Evolutionary conservation across 2,888 invertebrate species (phyloP), one percentile per base, ranked within the genome.

Genomic region (Silvanus unidentatus): DNA sequence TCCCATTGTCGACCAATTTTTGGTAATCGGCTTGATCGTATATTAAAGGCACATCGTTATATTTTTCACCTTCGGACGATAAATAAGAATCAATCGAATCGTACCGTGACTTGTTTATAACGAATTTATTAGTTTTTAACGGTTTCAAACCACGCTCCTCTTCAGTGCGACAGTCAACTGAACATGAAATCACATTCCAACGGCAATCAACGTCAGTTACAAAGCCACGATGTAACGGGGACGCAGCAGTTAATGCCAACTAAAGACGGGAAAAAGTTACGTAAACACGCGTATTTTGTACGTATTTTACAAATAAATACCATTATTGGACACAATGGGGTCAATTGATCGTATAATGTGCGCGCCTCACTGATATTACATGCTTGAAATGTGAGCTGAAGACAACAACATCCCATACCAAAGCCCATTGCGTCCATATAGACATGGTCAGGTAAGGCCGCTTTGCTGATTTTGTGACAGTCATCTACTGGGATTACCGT

Each of bases 391-490:
- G 94, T 95, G 44, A 95, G 78, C 71, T 98, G 98, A 30, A 98
- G 77, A 68, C 97, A 98, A 64, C 93, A 95, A 70, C 96, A 96
- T 22, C 99, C 99, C 99, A 99, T 99, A 43, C 97, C 98, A 70
- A 99, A 99, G 15, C 97, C 98, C 98, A 99, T 98, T 1, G 95
- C 93, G 72, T 99, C 99, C 86, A 99, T 86, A 65, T 98, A 95
- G 52, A 99, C 89, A 64, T 94, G 91, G 74, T 97, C 90, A 0
- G 89, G 88, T 61, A 82, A 76, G 0, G 88, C 88, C 1, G 83
- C 84, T 40, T 79, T 78, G 40, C 82, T 81, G 55, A 78, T 74
- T 47, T 73, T 72, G 53, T 75, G 70, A 5, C 85, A 84, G 54
- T 89, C 85, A 64, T 89, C 89, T 59, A 94, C 88, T 2, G 94